Evolutionary conservation across 2,888 invertebrate genomes (phyloP).

Genomic region (Diplazon laetatorius): DNA sequence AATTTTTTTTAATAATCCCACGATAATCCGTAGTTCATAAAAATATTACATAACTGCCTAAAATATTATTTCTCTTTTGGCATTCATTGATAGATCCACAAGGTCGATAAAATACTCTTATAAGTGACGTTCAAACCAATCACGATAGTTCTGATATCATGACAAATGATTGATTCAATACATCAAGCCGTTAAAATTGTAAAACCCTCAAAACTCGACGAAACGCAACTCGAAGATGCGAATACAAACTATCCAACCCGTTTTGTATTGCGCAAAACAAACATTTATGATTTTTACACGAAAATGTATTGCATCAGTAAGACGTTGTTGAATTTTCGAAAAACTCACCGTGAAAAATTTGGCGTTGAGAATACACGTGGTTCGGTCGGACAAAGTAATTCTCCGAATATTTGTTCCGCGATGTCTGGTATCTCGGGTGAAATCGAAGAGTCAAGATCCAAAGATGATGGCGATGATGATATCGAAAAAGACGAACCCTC

Average conservation of each 20-base stretch:
- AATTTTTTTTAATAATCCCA: background rate
- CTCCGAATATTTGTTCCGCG: background rate
- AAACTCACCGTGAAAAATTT: constrained; percentile 17
- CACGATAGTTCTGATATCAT: no score
- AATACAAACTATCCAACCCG: no score
- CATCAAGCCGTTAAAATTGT: no score
- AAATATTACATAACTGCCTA: background rate
- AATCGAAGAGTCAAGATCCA: background rate
- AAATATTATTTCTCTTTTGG: background rate
- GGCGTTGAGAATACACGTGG: background rate
- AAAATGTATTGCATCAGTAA: background rate
- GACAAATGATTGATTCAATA: no score
- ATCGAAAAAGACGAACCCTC: background rate
- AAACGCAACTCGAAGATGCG: no score
- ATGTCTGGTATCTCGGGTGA: background rate
- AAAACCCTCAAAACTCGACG: no score
- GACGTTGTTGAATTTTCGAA: background rate
- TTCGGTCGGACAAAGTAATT: background rate
- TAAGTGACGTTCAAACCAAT: background rate
- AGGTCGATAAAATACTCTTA: background rate
- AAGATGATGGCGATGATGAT: background rate
- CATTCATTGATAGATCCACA: background rate
- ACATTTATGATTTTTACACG: background rate
- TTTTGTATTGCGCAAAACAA: no score
- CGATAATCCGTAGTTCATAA: background rate